Base-by-base conservation (phyloP, 2,113 vertebrate genomes). In the Neoarius graeffei region DNA sequence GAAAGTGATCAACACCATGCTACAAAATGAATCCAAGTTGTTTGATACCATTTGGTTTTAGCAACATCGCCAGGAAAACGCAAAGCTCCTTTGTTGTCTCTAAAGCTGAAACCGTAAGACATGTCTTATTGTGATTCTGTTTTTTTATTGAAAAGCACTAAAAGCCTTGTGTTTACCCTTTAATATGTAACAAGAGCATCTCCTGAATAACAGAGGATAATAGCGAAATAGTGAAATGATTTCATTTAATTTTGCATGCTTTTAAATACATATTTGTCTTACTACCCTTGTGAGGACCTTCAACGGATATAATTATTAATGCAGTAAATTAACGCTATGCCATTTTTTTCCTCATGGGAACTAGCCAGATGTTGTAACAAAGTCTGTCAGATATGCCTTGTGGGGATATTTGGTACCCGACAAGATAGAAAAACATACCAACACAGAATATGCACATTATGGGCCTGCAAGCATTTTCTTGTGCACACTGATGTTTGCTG, bases 1-100 rank as follows among this genome's bases (percentile, higher is more conserved):
- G 88, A 86, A 88, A 88, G 90, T 83, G 91, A 92, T 93, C 93
- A 93, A 94, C 91, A 93, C 92, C 88, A 89, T 74, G 80, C 64
- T 89, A 87, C 85, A 69, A 88, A 92, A 90, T 86, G 79, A 92
- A 84, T 85, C 85, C 81, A 73, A 84, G 66, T 81, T 92, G 91
- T 90, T 42, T 92, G 92, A 23, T 60, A 92, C 48, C 89, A 90
- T 90, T 74, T 92, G 91, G 90, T 89, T 91, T n/a, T 89, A 84
- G 84, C 81, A 0, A 0, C 85, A 84, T 86, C 35, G 77, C 66
- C 69, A 74, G 64, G 74, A 90, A 88, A 84, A 86, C 81, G 85
- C 82, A 88, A 90, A 74, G 82, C 81, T 88, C 82, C 81, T 90
- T 66, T 59, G 48, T 80, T 54, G 74, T 42, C 62, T 27, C 52